Base-by-base conservation (phyloP, 1,140 invertebrate genomes). In the Belonocnema kinseyi region DNA sequence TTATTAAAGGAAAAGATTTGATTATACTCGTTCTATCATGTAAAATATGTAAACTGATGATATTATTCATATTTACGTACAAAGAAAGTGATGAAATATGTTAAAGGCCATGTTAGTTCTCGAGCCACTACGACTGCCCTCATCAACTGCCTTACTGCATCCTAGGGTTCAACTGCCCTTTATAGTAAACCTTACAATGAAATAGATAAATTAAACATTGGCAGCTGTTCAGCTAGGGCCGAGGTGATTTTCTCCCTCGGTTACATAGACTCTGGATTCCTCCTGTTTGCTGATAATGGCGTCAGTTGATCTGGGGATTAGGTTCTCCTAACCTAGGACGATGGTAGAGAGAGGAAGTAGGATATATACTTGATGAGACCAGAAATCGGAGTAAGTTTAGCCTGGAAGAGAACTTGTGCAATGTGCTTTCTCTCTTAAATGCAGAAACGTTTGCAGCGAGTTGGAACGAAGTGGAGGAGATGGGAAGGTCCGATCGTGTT, bases 401-500 rank as follows among this genome's bases (percentile, higher is more conserved):
- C 78, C 78, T 77, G 77, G 73, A 79, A 76, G 81, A 80, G 79
- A 74, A 80, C 75, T 76, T 77, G 74, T 73, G 81, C 75, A 77
- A 83, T 78, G 78, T 78, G 77, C 74, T 78, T 81, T 79, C 79
- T 79, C 80, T 80, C 75, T 81, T 79, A 79, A 79, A 71, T 75
- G 50, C 76, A 61, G 78, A 80, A 80, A 77, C 80, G 79, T 83
- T 73, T 76, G 74, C 56, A 66, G 74, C 61, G n/a, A 80, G 76
- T n/a, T 77, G 77, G 58, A 79, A 80, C 75, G 79, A 74, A 71
- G 78, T 75, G 54, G 71, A 54, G 77, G 73, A 79, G 81, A 26
- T 73, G 77, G 82, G 61, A 80, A 79, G 77, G 83, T 85, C 83
- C 85, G 86, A 88, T 87, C 86, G 87, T 89, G 88, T 90, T 88